Percentiles rank a stretch among this genome's conserved stretches.
phyloP scores from a whole-genome alignment of 2,888 invertebrate genomes.

The Prosapia bicincta region DNA sequence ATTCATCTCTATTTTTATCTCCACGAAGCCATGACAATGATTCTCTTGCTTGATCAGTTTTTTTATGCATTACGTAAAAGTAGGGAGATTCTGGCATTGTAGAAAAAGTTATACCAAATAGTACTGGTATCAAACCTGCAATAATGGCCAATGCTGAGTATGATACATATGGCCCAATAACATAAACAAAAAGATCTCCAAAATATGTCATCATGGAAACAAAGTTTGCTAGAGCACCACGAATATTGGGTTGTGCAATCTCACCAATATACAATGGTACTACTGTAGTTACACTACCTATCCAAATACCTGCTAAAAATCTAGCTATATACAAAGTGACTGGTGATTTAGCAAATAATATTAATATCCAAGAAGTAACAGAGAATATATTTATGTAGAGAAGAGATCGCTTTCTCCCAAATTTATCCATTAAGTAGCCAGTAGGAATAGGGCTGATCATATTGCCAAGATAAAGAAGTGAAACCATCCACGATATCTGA shows the following conservation, averaged over 20 bases:
- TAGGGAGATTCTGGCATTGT: conserved; percentile 63
- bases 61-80: conserved; percentile 54
- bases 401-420: conserved; percentile 36
- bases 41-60: conserved; percentile 48
- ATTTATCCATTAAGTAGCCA: conserved; percentile 36
- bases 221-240: conserved; percentile 39
- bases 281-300: conserved; percentile 38
- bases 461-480: conserved; percentile 37
- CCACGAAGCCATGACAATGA: conserved; percentile 35
- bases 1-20: conserved; percentile 23
- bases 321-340: conserved; percentile 35
- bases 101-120: conserved; percentile 50
- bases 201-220: conserved; percentile 38
- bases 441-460: conserved; percentile 36
- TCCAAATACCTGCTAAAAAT: conserved; percentile 36
- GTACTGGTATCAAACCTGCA: conserved; percentile 50
- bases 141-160: conserved; percentile 47
- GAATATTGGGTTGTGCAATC: conserved; percentile 37
- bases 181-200: conserved; percentile 37
- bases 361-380: conserved; percentile 36
- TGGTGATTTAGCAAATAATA: conserved; percentile 31
- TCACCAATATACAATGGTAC: conserved; percentile 39
- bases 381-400: conserved; percentile 33
- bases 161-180: conserved; percentile 40
- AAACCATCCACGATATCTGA: conserved; percentile 38